Percentiles rank a stretch among this genome's conserved stretches.
These are phyloP conservation scores for Drosophila setosimentum DNA, from an alignment of 2,888 invertebrate species.

Conservation along the genomic window DNA sequence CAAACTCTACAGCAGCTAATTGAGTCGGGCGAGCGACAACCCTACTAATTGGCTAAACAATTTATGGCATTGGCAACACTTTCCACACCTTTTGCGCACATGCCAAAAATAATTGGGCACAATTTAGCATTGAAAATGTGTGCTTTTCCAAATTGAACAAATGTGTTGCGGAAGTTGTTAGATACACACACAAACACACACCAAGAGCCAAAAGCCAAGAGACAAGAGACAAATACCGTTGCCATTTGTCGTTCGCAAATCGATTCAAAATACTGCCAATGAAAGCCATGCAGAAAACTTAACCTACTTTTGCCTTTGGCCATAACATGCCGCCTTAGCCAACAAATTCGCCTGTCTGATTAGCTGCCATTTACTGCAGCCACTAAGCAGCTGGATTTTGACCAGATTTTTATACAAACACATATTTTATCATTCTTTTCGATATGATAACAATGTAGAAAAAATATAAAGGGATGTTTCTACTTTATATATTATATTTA, in stretches of 20 bases:
- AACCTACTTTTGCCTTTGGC: conserved; percentile 70
- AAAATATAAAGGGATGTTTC: not conserved
- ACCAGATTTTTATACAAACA: not conserved
- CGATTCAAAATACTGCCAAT: conserved; percentile 50
- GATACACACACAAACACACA: conserved; percentile 11
- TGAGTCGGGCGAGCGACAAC: conserved; percentile 37
- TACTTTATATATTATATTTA: rapidly evolving
- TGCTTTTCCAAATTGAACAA: conserved; percentile 74
- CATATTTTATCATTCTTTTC: not conserved
- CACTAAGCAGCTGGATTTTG: not conserved
- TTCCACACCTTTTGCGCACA: conserved; percentile 74
- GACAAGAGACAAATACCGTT: conserved; percentile 56
- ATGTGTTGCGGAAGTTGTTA: conserved; percentile 79
- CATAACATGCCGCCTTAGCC: conserved; percentile 50
- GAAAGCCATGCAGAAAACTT: conserved; percentile 56
- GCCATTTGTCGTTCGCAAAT: conserved; percentile 61
- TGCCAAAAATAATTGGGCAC: conserved; percentile 77
- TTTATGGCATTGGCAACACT: conserved; percentile 73
- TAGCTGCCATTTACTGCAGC: conserved; percentile 31
- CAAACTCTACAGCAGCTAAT: conserved; percentile 39
- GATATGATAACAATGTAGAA: not conserved
- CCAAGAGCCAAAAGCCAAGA: not conserved
- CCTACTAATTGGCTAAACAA: conserved; percentile 67
- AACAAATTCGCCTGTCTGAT: conserved; percentile 48
- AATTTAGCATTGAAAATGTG: conserved; percentile 70